These are phyloP conservation scores for Macrocentrus cingulum DNA, from an alignment of 1,140 invertebrate species.

Conservation along the genomic window DNA sequence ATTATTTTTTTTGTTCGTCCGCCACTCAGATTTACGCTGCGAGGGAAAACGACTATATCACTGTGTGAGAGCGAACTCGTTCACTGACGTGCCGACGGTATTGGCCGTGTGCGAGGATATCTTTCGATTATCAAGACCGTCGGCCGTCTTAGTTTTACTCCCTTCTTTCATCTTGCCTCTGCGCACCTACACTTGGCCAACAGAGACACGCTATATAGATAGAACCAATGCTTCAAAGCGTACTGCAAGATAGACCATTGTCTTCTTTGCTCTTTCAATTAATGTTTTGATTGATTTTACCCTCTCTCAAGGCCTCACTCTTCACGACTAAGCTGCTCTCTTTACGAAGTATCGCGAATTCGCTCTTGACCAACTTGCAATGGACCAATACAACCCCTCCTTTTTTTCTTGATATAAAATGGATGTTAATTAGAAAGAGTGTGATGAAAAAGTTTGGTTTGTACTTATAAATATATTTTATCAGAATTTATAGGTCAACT, in stretches of 20 bases:
- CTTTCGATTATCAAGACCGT: slow-evolving; percentile 57
- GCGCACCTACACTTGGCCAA: slow-evolving; percentile 22
- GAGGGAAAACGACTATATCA: not conserved
- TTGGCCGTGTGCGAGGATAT: slow-evolving; percentile 43
- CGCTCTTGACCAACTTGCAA: too few species aligned
- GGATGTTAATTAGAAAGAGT: too few species aligned
- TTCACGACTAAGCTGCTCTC: too few species aligned
- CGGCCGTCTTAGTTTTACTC: not conserved
- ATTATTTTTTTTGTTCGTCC: too few species aligned
- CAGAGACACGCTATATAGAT: slow-evolving; percentile 1
- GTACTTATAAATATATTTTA: too few species aligned
- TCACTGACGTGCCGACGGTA: slow-evolving; percentile 27
- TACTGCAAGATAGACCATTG: slow-evolving; percentile 39
- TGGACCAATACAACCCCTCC: too few species aligned
- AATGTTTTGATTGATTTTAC: slow-evolving; percentile 60
- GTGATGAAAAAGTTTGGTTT: too few species aligned
- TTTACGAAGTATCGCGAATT: too few species aligned
- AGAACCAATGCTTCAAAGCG: slow-evolving; percentile 16
- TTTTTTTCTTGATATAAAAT: too few species aligned
- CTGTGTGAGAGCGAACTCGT: slow-evolving; percentile 20
- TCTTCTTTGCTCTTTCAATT: slow-evolving; percentile 59
- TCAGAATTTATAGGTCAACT: too few species aligned
- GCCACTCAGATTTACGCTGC: too few species aligned
- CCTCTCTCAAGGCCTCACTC: slow-evolving; percentile 29
- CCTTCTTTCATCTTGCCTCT: too few species aligned